These are phyloP conservation scores for Caenorhabditis tropicalis DNA, from an alignment of 1,140 invertebrate genomes.

Conservation along the genomic window DNA sequence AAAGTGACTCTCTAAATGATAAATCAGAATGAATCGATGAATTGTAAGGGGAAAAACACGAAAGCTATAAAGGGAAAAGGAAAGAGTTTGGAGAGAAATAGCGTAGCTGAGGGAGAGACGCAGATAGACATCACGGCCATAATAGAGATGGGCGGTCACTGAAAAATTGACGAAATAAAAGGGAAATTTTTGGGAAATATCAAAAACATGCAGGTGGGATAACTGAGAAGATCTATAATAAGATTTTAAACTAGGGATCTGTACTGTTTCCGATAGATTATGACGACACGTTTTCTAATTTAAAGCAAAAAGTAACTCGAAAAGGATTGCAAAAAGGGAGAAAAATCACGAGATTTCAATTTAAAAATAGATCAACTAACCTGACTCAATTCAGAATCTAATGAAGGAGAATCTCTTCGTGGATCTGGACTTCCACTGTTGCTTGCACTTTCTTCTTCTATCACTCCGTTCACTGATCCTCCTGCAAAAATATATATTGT, in stretches of 20 bases:
- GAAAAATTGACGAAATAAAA: constrained; percentile 1
- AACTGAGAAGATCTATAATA: too few species aligned
- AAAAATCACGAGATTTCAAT: neutral
- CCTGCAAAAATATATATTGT: neutral
- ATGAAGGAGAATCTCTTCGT: neutral
- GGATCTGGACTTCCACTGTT: constrained; percentile 44
- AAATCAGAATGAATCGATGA: neutral
- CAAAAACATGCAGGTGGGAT: too few species aligned
- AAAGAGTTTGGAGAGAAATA: neutral
- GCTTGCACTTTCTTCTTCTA: constrained; percentile 49
- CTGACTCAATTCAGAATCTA: constrained; percentile 7
- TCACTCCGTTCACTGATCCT: constrained; percentile 49
- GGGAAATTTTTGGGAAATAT: neutral
- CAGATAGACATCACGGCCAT: constrained; percentile 22
- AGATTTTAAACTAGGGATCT: too few species aligned
- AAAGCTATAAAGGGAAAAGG: neutral
- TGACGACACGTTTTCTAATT: too few species aligned
- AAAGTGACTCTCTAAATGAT: too few species aligned
- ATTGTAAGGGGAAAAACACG: neutral
- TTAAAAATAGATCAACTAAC: neutral
- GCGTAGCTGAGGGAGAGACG: constrained; percentile 6
- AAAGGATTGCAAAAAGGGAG: neutral
- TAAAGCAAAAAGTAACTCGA: too few species aligned
- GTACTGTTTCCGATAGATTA: too few species aligned
- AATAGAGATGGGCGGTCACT: neutral